Conservation (phyloP, 2,888 invertebrate genomes). For the Pammene aurita region DNA sequence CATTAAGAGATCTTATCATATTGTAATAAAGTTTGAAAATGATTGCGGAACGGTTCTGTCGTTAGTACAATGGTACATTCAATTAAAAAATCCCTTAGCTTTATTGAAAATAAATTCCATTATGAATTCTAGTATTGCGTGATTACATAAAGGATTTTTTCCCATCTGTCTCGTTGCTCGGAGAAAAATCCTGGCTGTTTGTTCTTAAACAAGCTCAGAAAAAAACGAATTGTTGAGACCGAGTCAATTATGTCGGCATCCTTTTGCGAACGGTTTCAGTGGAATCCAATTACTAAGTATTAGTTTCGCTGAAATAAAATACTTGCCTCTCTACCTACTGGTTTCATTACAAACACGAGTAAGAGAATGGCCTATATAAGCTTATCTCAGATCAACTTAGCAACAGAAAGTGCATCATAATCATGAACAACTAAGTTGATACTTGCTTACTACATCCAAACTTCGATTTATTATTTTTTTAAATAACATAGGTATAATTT, state of each 20-base stretch:
- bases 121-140: too few species aligned
- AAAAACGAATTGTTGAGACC: conserved; percentile 14
- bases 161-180: conserved; percentile 3
- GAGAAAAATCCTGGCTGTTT: conserved; percentile 21
- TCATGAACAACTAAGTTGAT: too few species aligned
- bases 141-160: conserved; percentile 9
- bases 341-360: background rate
- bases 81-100: too few species aligned
- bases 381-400: background rate
- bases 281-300: conserved; percentile 12
- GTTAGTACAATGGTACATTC: too few species aligned
- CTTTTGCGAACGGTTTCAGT: conserved; percentile 17
- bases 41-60: too few species aligned
- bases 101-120: too few species aligned
- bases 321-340: background rate
- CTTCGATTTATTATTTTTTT: too few species aligned
- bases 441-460: too few species aligned
- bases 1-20: too few species aligned
- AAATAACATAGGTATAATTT: too few species aligned
- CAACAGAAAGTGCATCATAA: background rate
- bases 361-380: background rate
- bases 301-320: conserved; percentile 15
- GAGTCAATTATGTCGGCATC: conserved; percentile 26
- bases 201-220: conserved; percentile 27
- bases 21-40: too few species aligned